Evolutionary conservation across 1,140 invertebrate genomes (phyloP).

Genomic region (Tachypleus tridentatus): DNA sequence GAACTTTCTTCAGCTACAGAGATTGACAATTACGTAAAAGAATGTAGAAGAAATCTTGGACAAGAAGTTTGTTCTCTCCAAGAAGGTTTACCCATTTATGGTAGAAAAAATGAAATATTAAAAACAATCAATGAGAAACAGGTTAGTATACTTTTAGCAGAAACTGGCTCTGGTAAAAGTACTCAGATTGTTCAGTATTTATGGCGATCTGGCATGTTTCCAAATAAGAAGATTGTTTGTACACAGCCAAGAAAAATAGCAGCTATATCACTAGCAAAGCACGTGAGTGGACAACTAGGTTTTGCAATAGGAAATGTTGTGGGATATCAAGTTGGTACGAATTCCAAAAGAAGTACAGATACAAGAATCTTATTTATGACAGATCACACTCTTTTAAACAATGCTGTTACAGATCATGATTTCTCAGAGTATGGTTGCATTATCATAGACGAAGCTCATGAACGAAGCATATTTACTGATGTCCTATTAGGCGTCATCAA

Average conservation of each 20-base stretch:
- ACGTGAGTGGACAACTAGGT: conserved; percentile 84
- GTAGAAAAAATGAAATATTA: conserved; percentile 60
- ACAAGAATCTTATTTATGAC: conserved; percentile 89
- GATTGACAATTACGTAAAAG: conserved; percentile 3
- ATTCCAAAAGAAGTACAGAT: conserved; percentile 62
- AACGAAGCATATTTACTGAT: conserved; percentile 89
- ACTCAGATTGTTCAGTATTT: conserved; percentile 89
- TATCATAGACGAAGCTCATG: conserved; percentile 93
- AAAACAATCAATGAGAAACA: conserved; percentile 53
- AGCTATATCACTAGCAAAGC: conserved; percentile 81
- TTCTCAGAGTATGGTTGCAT: conserved; percentile 61
- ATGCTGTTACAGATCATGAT: conserved; percentile 53
- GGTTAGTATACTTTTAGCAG: conserved; percentile 54
- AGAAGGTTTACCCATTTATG: conserved; percentile 68
- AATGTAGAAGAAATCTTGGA: conserved; percentile 6
- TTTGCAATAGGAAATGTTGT: conserved; percentile 64
- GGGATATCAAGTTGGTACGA: conserved; percentile 95
- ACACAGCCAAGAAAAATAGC: conserved; percentile 92
- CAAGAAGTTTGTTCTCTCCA: conserved; percentile 40
- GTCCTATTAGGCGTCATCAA: conserved; percentile 73
- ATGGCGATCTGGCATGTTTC: conserved; percentile 62
- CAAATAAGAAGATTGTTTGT: conserved; percentile 60
- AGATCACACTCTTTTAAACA: conserved; percentile 80
- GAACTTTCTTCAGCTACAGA: background rate
- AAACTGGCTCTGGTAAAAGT: conserved; percentile 90